A percentile compares a stretch with the other conserved stretches of the same genome.
Evolutionary conservation across 1,140 invertebrate genomes (phyloP).

Genomic region (Drosophila nebulosa): DNA sequence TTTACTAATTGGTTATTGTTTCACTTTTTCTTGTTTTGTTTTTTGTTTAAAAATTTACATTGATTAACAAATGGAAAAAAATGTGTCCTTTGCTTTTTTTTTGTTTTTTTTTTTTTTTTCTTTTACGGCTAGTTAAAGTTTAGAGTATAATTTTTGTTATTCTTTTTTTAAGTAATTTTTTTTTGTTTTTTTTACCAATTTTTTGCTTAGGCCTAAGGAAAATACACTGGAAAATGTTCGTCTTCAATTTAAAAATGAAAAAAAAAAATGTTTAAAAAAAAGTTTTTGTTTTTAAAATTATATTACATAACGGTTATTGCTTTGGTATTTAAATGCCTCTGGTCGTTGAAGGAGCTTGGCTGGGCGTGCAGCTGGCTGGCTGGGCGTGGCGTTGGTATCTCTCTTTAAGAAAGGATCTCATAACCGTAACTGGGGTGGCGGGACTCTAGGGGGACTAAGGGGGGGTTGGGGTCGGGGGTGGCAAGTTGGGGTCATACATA

Average conservation of each 20-base stretch:
- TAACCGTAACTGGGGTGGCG: slow-evolving; percentile 54
- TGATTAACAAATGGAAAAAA: slow-evolving; percentile 14
- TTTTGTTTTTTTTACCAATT: slow-evolving; percentile 44
- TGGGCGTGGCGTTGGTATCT: slow-evolving; percentile 10
- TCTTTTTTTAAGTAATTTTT: background rate
- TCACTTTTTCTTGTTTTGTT: slow-evolving; percentile 13
- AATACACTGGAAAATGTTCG: slow-evolving; percentile 76
- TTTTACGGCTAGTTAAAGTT: slow-evolving; percentile 14
- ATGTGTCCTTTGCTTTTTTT: slow-evolving; percentile 4
- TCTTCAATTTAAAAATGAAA: slow-evolving; percentile 45
- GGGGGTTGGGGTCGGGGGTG: background rate
- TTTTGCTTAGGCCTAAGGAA: slow-evolving; percentile 50
- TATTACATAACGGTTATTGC: slow-evolving; percentile 79
- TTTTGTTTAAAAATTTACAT: slow-evolving; percentile 17
- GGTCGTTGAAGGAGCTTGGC: slow-evolving; percentile 60
- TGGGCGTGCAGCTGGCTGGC: slow-evolving; percentile 27
- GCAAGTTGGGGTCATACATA: background rate
- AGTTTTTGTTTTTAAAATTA: slow-evolving; percentile 62
- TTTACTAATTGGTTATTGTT: slow-evolving; percentile 10
- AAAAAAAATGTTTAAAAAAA: slow-evolving; percentile 42
- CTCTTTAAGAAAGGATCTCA: slow-evolving; percentile 10
- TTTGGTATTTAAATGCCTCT: slow-evolving; percentile 79
- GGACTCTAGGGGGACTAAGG: background rate
- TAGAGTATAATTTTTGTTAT: slow-evolving; percentile 17
- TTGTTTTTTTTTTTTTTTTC: slow-evolving; percentile 3